These are phyloP conservation scores for Spisula subtruncata DNA, from an alignment of 2,888 invertebrate genomes.

Conservation along the genomic window DNA sequence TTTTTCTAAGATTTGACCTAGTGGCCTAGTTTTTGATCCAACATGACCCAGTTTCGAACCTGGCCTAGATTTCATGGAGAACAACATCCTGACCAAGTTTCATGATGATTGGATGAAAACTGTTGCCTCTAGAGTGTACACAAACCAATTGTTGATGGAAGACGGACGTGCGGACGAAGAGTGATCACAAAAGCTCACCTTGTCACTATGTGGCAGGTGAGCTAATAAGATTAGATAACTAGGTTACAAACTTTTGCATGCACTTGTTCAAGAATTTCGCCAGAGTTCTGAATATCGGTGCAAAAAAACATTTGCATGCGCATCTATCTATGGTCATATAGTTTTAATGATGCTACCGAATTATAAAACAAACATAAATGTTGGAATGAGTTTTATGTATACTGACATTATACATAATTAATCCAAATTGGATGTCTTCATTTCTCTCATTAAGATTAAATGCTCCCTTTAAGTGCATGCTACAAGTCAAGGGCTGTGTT, in stretches of 20 bases:
- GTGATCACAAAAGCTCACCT: too few species aligned
- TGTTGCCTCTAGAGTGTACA: too few species aligned
- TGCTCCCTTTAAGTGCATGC: not conserved
- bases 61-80: too few species aligned
- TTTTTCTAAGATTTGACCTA: too few species aligned
- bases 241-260: not conserved
- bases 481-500: too few species aligned
- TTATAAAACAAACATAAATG: not conserved
- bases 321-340: constrained; percentile 7
- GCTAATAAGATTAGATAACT: not conserved
- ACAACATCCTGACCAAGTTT: too few species aligned
- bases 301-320: not conserved
- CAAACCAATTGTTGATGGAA: too few species aligned
- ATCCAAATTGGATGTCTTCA: not conserved
- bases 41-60: too few species aligned
- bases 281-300: not conserved
- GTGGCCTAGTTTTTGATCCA: too few species aligned
- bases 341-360: constrained; percentile 8
- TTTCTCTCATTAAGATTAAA: not conserved
- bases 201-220: too few species aligned
- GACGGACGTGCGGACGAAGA: too few species aligned
- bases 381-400: not conserved
- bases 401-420: not conserved
- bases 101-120: too few species aligned
- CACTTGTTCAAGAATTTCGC: not conserved